These are phyloP conservation scores for Elmis aenea DNA, from an alignment of 2,888 invertebrate species.

Conservation along the genomic window DNA sequence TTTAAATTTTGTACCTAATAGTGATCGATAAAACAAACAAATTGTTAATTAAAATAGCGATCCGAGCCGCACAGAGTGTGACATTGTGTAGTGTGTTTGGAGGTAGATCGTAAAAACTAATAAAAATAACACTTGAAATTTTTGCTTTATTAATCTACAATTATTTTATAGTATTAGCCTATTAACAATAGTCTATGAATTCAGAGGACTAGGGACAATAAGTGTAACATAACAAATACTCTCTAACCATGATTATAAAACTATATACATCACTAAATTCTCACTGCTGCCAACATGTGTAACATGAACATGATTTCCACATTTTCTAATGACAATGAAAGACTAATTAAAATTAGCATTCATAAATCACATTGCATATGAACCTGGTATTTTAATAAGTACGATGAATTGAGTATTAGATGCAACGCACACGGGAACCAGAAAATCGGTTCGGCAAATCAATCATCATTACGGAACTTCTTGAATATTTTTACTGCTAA, in stretches of 20 bases:
- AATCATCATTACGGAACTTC: no score
- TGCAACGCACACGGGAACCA: no score
- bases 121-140: no score
- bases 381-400: conserved; percentile 12
- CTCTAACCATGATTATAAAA: conserved; percentile 28
- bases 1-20: no score
- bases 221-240: conserved; percentile 18
- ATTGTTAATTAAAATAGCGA: no score
- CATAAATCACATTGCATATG: conserved; percentile 23
- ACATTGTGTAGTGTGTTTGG: no score
- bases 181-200: conserved; percentile 30
- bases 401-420: conserved; percentile 22
- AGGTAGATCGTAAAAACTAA: no score
- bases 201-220: conserved; percentile 25
- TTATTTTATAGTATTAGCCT: conserved; percentile 31
- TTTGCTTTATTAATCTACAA: conserved; percentile 33
- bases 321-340: conserved; percentile 23
- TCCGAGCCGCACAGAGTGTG: no score
- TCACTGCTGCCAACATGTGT: conserved; percentile 23
- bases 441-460: no score
- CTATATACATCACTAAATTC: conserved; percentile 28
- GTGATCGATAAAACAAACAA: no score
- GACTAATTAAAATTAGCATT: conserved; percentile 22
- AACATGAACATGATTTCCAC: conserved; percentile 15
- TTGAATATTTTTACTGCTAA: no score